Conservation (phyloP, 2,797 vertebrate species). For the Zenarchopterus dispar region DNA sequence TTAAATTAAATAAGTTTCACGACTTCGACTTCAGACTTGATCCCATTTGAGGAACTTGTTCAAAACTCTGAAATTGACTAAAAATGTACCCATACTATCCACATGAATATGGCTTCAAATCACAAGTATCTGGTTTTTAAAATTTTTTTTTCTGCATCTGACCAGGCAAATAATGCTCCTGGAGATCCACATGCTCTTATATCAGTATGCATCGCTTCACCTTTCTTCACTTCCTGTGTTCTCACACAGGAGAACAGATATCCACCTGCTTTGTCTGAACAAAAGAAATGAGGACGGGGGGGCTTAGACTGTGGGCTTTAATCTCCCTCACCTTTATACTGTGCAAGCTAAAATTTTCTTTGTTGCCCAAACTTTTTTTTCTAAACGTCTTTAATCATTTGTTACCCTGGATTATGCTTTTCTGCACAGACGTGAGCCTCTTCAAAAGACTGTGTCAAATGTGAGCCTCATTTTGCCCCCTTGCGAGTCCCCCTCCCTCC, state of each 20-base stretch:
- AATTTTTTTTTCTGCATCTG: constrained; percentile 9
- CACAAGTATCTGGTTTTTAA: background rate
- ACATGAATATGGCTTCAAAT: background rate
- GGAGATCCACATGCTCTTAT: constrained; percentile 26
- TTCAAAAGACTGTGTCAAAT: constrained; percentile 14
- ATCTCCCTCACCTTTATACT: background rate
- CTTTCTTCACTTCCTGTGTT: constrained; percentile 17
- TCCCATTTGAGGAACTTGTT: too few relatives aligned
- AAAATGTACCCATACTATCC: too few relatives aligned
- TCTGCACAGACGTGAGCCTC: background rate
- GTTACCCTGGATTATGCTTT: constrained; percentile 1
- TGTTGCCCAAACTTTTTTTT: background rate
- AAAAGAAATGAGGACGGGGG: constrained; percentile 21
- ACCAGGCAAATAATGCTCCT: constrained; percentile 33
- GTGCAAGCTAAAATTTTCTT: background rate
- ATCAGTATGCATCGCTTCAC: constrained; percentile 37
- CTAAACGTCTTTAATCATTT: constrained; percentile 1
- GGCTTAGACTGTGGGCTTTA: constrained; percentile 7
- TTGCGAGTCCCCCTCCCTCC: background rate
- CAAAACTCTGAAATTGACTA: background rate
- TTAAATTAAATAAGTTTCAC: constrained; percentile 7
- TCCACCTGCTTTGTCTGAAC: constrained; percentile 26
- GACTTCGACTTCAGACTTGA: too few relatives aligned
- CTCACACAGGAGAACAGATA: constrained; percentile 2
- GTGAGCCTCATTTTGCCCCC: background rate